A percentile compares a stretch with the other conserved stretches of the same genome.
Evolutionary conservation across 2,888 invertebrate genomes (phyloP).

Genomic region (Ptychoptera albimana): DNA sequence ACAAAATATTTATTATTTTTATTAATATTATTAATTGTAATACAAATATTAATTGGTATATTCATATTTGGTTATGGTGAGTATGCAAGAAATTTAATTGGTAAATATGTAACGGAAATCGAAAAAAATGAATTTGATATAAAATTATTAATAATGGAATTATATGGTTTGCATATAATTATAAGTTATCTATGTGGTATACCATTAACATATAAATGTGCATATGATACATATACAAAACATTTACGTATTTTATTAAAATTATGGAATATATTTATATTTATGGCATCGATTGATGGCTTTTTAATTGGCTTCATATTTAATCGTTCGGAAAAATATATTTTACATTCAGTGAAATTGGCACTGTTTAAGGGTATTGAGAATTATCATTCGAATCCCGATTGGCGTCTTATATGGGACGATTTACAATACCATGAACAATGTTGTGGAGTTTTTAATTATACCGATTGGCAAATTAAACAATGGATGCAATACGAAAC

Average conservation of each 20-base stretch:
- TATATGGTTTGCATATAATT: constrained; percentile 8
- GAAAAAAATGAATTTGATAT: constrained; percentile 7
- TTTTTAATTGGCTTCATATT: not conserved
- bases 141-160: constrained; percentile 7
- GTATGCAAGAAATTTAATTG: constrained; percentile 4
- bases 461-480: constrained; percentile 20
- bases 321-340: not conserved
- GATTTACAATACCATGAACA: constrained; percentile 20
- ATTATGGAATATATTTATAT: constrained; percentile 10
- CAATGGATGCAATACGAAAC: constrained; percentile 8
- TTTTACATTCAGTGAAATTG: constrained; percentile 12
- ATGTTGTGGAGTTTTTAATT: constrained; percentile 25
- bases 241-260: constrained; percentile 9
- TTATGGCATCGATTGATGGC: constrained; percentile 8
- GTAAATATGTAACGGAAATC: constrained; percentile 6
- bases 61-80: constrained; percentile 5
- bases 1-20: too few species aligned
- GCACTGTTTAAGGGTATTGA: constrained; percentile 23
- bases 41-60: constrained; percentile 8
- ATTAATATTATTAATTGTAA: constrained; percentile 3
- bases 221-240: constrained; percentile 6
- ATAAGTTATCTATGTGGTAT: constrained; percentile 8
- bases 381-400: constrained; percentile 22
- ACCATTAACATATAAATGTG: constrained; percentile 4
- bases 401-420: constrained; percentile 29